Base-by-base conservation (phyloP, 2,888 invertebrate species). In the Argynnis bischoffii region DNA sequence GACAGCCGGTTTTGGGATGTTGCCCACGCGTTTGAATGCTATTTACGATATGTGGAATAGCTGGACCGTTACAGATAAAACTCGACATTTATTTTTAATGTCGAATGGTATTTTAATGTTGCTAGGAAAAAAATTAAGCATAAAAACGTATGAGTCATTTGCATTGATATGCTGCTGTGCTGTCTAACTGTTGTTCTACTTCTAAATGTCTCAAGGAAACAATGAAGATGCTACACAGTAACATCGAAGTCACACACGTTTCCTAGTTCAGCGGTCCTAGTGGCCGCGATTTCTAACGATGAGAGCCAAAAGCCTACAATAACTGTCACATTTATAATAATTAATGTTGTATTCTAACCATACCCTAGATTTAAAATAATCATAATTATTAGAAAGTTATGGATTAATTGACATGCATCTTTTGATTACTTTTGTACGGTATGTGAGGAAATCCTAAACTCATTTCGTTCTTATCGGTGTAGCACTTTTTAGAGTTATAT, bases 201-300 rank as follows among this genome's bases (percentile, higher is more conserved):
- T 48, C 54, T 48, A 54, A 68, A 64, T 51, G 18, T 60, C 55
- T 69, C 56, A 65, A 50, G 59, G 63, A 65, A 69, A 69, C 71
- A 69, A 69, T 67, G 69, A 67, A 67, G 67, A 65, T 55, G 64
- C 63, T 69, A 65, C 65, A 65, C 65, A 69, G 64, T 71, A 53
- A 14, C 47, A 55, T 18, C 53, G 51, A 61, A 66, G 35, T 64
- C 50, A 69, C 73, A 59, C 63, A 55, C 64, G 63, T 60, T 73
- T 56, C 65, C 66, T 63, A 70, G 63, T 65, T 67, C 31, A 56
- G 63, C 77, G 77, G 79, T 78, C 74, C 80, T 79, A 78, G 75
- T 85, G 83, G 79, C 85, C 83, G 80, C 80, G 79, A 82, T 87
- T 81, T 76, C 77, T 77, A 79, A 79, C 77, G 74, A 79, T 78